These are phyloP conservation scores for Distichodus sexfasciatus DNA, from an alignment of 2,797 vertebrate genomes.

Conservation along the genomic window DNA sequence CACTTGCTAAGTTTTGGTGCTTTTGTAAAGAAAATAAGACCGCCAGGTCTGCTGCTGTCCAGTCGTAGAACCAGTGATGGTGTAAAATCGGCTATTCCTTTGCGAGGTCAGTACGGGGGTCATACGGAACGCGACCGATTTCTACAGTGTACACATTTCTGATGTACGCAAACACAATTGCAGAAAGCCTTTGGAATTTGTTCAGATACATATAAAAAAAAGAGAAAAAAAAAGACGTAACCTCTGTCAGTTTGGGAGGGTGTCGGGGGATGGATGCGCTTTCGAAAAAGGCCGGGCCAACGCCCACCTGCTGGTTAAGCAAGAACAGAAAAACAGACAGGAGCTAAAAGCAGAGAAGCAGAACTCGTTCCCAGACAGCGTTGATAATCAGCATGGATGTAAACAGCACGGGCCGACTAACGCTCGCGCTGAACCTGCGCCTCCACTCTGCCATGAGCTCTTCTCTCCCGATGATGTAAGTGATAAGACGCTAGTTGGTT, in stretches of 20 bases:
- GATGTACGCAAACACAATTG: conserved; percentile 23
- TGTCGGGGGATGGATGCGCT: not conserved
- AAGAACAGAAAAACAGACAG: not conserved
- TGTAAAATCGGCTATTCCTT: conserved; percentile 38
- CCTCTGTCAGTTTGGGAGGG: conserved; percentile 31
- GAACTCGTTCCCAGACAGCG: not conserved
- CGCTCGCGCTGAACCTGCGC: too few species aligned
- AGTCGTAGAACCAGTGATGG: conserved; percentile 50
- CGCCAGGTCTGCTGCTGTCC: conserved; percentile 41
- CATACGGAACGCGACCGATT: conserved; percentile 11
- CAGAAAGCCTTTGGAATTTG: conserved; percentile 44
- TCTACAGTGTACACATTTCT: conserved; percentile 19
- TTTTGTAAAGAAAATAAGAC: conserved; percentile 26
- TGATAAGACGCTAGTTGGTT: not conserved
- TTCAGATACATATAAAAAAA: too few species aligned
- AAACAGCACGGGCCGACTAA: not conserved
- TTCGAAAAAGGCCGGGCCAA: too few species aligned
- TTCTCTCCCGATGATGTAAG: not conserved
- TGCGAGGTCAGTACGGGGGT: conserved; percentile 54
- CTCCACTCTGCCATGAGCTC: not conserved
- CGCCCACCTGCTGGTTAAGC: conserved; percentile 28
- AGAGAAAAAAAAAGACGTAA: conserved; percentile 19
- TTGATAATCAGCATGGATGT: not conserved
- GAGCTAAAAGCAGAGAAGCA: not conserved
- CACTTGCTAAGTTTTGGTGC: conserved; percentile 51